These are phyloP conservation scores for Calephelis perditalis DNA, from an alignment of 2,888 invertebrate genomes.

Conservation along the genomic window DNA sequence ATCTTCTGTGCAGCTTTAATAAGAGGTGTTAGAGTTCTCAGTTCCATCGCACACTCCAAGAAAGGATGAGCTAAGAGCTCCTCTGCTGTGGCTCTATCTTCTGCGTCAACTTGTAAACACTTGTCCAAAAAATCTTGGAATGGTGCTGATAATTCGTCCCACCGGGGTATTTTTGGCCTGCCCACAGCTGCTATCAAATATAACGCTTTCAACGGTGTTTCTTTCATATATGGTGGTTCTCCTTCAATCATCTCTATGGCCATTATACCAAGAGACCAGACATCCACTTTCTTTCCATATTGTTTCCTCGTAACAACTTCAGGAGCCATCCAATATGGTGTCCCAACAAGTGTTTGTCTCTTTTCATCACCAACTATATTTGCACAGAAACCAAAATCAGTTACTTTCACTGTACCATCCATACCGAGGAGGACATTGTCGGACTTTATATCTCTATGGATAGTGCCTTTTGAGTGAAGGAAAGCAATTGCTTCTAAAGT, in stretches of 20 bases:
- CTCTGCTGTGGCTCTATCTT: slow-evolving; percentile 85
- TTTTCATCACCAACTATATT: slow-evolving; percentile 97
- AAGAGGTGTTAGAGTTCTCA: slow-evolving; percentile 89
- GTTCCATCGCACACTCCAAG: slow-evolving; percentile 86
- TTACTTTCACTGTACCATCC: slow-evolving; percentile 94
- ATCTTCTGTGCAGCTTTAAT: slow-evolving; percentile 95
- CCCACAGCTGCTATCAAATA: slow-evolving; percentile 98
- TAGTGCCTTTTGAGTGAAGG: slow-evolving; percentile 92
- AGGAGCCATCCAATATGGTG: slow-evolving; percentile 99
- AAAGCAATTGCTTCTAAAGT: slow-evolving; percentile 91
- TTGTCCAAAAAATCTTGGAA: slow-evolving; percentile 91
- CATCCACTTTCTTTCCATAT: slow-evolving; percentile 95
- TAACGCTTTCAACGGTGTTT: slow-evolving; percentile 93
- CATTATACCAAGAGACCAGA: slow-evolving; percentile 99
- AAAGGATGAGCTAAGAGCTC: slow-evolving; percentile 90
- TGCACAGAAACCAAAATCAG: slow-evolving; percentile 99
- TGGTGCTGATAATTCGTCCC: slow-evolving; percentile 86
- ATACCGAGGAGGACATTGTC: slow-evolving; percentile 96
- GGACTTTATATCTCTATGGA: slow-evolving; percentile 98
- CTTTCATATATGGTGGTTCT: slow-evolving; percentile 97
- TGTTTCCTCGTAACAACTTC: slow-evolving; percentile 95
- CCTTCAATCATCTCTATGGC: slow-evolving; percentile 96
- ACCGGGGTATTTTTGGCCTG: slow-evolving; percentile 92
- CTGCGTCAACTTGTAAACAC: slow-evolving; percentile 92
- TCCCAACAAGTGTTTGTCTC: slow-evolving; percentile 98